Conservation (phyloP, 2,797 vertebrate genomes). For the Lacerta viridis region DNA sequence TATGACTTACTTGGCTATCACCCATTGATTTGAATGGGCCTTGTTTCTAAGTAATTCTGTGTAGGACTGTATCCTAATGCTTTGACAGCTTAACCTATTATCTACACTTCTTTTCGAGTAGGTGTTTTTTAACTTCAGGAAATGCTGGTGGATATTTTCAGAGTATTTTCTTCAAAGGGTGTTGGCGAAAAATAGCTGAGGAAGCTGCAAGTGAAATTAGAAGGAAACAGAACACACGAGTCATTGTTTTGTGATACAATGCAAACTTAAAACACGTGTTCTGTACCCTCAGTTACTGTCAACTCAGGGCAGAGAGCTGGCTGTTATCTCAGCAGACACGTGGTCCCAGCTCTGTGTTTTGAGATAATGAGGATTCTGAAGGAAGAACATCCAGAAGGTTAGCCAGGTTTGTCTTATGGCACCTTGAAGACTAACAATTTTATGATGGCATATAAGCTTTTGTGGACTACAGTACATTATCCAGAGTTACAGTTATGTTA, state of each 20-base stretch:
- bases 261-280: not conserved
- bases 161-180: not conserved
- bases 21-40: not conserved
- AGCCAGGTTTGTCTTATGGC: no score
- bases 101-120: not conserved
- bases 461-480: no score
- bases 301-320: not conserved
- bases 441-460: no score
- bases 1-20: no score
- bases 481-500: no score
- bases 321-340: not conserved
- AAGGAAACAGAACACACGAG: not conserved
- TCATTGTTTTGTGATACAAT: not conserved
- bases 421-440: no score
- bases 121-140: constrained; percentile 1
- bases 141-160: not conserved
- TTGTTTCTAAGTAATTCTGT: not conserved
- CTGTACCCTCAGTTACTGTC: not conserved
- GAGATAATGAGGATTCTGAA: not conserved
- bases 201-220: not conserved
- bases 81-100: not conserved
- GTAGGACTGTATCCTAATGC: not conserved
- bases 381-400: no score
- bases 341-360: not conserved
- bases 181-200: not conserved